A percentile compares a stretch with the other conserved stretches of the same genome.
phyloP scores from a whole-genome alignment of 2,888 invertebrate species.

The Limnephilus auricula region DNA sequence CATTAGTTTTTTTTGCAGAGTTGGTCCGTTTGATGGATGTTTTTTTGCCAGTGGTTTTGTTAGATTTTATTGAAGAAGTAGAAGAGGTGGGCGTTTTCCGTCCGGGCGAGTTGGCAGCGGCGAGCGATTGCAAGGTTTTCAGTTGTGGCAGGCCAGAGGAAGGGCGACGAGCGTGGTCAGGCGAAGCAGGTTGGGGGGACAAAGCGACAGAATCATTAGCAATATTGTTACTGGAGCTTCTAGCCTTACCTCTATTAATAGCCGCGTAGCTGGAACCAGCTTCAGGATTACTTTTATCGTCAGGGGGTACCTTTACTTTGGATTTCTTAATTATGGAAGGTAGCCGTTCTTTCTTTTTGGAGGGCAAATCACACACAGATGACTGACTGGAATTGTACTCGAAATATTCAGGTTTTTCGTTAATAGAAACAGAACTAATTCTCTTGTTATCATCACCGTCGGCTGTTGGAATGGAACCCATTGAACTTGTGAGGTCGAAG shows the following conservation, averaged over 20 bases:
- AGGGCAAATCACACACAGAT: conserved; percentile 29
- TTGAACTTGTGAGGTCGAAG: conserved; percentile 53
- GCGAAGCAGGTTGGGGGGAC: conserved; percentile 77
- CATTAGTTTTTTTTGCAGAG: conserved; percentile 58
- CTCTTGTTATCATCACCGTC: conserved; percentile 40
- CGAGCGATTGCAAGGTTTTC: conserved; percentile 65
- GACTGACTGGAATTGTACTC: conserved; percentile 63
- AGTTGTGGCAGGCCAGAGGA: conserved; percentile 68
- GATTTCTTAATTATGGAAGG: conserved; percentile 65
- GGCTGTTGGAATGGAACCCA: conserved; percentile 26
- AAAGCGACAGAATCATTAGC: conserved; percentile 80
- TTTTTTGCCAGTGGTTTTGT: conserved; percentile 70
- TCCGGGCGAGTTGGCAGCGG: conserved; percentile 48
- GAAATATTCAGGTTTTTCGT: conserved; percentile 67
- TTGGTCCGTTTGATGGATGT: conserved; percentile 67
- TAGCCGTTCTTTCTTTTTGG: conserved; percentile 49
- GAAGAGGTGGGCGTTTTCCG: conserved; percentile 33
- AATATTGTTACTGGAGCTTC: conserved; percentile 73
- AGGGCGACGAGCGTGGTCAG: conserved; percentile 71
- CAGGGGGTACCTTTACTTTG: conserved; percentile 70
- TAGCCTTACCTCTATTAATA: conserved; percentile 70
- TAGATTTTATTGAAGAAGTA: conserved; percentile 58
- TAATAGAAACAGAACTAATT: conserved; percentile 66
- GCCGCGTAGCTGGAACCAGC: conserved; percentile 15
- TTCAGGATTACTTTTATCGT: background rate